These are phyloP conservation scores for Fragum whitleyi DNA, from an alignment of 2,888 invertebrate genomes.

Conservation along the genomic window DNA sequence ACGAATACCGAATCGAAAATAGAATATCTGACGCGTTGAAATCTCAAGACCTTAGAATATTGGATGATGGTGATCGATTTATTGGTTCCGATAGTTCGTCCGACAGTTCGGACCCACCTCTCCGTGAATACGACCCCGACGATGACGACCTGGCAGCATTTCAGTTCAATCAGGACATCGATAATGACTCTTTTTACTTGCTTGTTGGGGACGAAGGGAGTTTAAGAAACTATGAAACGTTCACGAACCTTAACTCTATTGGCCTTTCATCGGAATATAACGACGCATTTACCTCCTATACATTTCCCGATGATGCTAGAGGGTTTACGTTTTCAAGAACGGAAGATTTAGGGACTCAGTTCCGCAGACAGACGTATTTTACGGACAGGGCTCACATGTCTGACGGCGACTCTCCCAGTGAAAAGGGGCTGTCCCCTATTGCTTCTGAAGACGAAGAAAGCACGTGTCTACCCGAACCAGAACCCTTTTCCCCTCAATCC, in stretches of 20 bases:
- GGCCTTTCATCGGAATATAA: slow-evolving; percentile 63
- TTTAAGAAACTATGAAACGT: slow-evolving; percentile 65
- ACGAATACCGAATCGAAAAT: slow-evolving; percentile 5
- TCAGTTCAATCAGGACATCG: slow-evolving; percentile 60
- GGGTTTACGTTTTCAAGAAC: slow-evolving; percentile 68
- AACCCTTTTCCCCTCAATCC: neutral
- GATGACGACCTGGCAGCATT: slow-evolving; percentile 70
- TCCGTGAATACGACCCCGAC: slow-evolving; percentile 71
- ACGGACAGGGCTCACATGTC: slow-evolving; percentile 64
- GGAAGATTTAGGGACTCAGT: slow-evolving; percentile 66
- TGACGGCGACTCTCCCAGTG: slow-evolving; percentile 55
- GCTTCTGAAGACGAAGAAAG: slow-evolving; percentile 60
- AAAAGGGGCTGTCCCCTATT: slow-evolving; percentile 55
- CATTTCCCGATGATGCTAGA: slow-evolving; percentile 57
- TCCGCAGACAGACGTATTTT: slow-evolving; percentile 58
- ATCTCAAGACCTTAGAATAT: slow-evolving; percentile 6
- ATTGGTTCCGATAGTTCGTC: slow-evolving; percentile 46
- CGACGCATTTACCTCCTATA: slow-evolving; percentile 63
- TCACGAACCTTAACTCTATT: slow-evolving; percentile 68
- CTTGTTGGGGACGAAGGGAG: slow-evolving; percentile 65
- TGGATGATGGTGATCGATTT: slow-evolving; percentile 1
- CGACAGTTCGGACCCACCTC: slow-evolving; percentile 65
- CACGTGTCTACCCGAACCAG: neutral
- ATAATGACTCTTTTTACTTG: slow-evolving; percentile 71
- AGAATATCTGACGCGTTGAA: slow-evolving; percentile 10